Percentiles rank a stretch among this genome's conserved stretches.
These are phyloP conservation scores for Enteromius anoplus DNA, from an alignment of 2,797 vertebrate species.

Conservation along the genomic window DNA sequence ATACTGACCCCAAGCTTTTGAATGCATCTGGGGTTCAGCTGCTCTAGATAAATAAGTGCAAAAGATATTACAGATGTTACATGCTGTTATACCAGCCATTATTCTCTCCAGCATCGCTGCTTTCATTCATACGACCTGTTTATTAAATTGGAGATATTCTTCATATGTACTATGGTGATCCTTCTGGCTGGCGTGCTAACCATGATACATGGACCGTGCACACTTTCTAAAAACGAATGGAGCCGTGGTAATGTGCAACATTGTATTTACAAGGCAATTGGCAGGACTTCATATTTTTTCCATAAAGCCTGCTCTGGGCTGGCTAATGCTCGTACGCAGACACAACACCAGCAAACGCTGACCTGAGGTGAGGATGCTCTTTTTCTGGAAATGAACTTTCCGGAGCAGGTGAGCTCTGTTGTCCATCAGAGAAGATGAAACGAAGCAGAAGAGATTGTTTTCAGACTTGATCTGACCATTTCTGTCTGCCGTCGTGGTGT, in stretches of 20 bases:
- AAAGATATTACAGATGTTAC: conserved; percentile 20
- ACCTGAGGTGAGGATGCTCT: conserved; percentile 58
- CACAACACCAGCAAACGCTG: conserved; percentile 35
- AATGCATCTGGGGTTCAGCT: not conserved
- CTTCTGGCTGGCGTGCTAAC: not conserved
- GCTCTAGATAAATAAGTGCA: conserved; percentile 3
- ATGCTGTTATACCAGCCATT: conserved; percentile 10
- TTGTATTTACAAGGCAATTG: not conserved
- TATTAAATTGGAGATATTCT: conserved; percentile 8
- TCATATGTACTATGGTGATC: not conserved
- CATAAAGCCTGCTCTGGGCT: not conserved
- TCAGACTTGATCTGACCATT: conserved; percentile 72
- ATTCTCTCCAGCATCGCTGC: not conserved
- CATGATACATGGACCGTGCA: not conserved
- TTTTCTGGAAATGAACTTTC: conserved; percentile 57
- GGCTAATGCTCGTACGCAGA: not conserved
- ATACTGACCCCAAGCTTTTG: not conserved
- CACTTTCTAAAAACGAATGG: not conserved
- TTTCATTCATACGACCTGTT: not conserved
- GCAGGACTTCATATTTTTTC: not conserved
- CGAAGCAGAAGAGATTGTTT: conserved; percentile 77
- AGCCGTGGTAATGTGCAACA: not conserved
- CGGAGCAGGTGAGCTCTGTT: conserved; percentile 69
- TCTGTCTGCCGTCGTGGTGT: conserved; percentile 74
- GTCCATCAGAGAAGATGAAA: conserved; percentile 70